These are phyloP conservation scores for Drosophila vallismaia DNA, from an alignment of 2,888 invertebrate genomes.

Conservation along the genomic window DNA sequence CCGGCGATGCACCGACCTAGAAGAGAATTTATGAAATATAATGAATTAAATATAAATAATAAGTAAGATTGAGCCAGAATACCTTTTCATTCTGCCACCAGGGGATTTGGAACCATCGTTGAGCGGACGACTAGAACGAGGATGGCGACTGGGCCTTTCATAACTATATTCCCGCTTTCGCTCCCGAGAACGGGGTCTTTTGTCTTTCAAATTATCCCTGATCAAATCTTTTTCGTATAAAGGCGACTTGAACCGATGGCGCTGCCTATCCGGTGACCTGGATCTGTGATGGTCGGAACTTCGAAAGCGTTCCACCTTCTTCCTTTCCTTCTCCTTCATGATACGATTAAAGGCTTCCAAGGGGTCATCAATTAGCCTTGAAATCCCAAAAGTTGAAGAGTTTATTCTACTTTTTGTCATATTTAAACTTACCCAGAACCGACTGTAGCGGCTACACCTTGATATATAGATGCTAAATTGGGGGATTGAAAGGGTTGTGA, in stretches of 20 bases:
- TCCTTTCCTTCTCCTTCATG: conserved; percentile 91
- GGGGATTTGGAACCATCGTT: conserved; percentile 65
- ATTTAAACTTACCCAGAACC: conserved; percentile 79
- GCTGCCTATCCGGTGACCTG: conserved; percentile 79
- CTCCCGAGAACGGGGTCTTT: conserved; percentile 65
- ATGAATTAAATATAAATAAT: not conserved
- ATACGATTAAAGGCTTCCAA: conserved; percentile 94
- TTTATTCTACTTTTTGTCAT: not conserved
- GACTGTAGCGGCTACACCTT: conserved; percentile 83
- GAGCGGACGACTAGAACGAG: conserved; percentile 48
- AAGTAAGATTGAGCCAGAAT: not conserved
- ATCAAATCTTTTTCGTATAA: conserved; percentile 77
- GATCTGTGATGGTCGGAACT: conserved; percentile 84
- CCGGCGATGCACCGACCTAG: conserved; percentile 33
- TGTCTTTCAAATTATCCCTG: conserved; percentile 56
- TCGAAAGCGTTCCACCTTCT: conserved; percentile 84
- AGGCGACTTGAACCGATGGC: conserved; percentile 77
- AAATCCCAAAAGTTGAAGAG: conserved; percentile 4
- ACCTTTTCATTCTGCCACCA: conserved; percentile 66
- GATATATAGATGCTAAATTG: conserved; percentile 82
- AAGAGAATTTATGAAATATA: not conserved
- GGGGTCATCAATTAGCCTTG: conserved; percentile 91
- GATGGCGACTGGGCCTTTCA: conserved; percentile 60
- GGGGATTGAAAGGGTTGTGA: conserved; percentile 67
- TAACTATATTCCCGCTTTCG: conserved; percentile 65